Evolutionary conservation across 2,113 vertebrate species (phyloP), one percentile per base, ranked within the genome.

Genomic region (Helogale parvula): DNA sequence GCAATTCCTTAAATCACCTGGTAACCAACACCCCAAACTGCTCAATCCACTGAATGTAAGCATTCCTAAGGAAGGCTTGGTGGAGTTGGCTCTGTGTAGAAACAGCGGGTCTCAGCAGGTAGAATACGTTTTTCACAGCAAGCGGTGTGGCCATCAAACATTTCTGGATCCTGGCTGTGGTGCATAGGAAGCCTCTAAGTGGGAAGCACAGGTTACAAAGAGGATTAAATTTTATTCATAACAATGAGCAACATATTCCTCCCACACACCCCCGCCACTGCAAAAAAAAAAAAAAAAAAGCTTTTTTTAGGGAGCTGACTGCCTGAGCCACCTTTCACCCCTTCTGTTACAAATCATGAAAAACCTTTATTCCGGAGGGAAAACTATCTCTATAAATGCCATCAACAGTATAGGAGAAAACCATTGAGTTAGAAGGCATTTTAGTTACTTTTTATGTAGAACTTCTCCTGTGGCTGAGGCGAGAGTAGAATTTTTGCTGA

Each of bases 41-140:
- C 77, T 80, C 31, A 21, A 2, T 29, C 50, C 27, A 27, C 1
- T 1, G 54, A 45, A 15, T 47, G 65, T 1, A 33, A 76, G 29
- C 41, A 19, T 3, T 0, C 7, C 21, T 16, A 29, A n/a, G 52
- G 27, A 76, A 23, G 38, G 8, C 12, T 3, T 14, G 35, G 63
- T 17, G 11, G 57, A 10, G 2, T 25, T 0, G 3, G 65, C 21
- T 11, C 11, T 29, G 33, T 17, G 7, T 7, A 3, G 29, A 27
- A 66, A 60, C 4, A 2, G 7, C 19, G 7, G 5, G 2, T 25
- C 69, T 45, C 50, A 35, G 25, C 66, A 31, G 21, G 23, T 60
- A 60, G 57, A 60, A 60, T 21, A 3, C 57, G 8, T 23, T 60
- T 60, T 23, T 60, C 57, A 60, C 5, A 77, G 87, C 31, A 60